Evolutionary conservation across 2,797 vertebrate species (phyloP).

Genomic region (Labroides dimidiatus): DNA sequence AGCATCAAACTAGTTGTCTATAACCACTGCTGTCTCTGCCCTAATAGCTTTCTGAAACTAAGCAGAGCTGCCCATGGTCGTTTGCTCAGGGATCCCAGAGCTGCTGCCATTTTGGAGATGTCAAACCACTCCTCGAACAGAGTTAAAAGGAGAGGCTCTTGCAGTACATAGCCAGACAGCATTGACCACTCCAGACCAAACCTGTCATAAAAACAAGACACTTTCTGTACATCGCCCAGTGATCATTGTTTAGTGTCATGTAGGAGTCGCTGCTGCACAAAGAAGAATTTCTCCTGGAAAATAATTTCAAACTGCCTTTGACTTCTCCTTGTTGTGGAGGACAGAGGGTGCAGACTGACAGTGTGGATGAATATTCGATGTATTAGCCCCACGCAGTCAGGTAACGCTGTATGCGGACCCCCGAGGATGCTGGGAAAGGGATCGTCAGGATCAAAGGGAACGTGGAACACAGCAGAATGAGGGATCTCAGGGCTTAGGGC

Average conservation of each 20-base stretch:
- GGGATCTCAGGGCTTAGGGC: conserved; percentile 81
- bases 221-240: neutral
- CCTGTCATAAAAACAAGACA: conserved; percentile 26
- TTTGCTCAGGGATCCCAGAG: conserved; percentile 28
- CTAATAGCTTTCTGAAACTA: conserved; percentile 16
- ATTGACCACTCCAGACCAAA: conserved; percentile 19
- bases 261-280: neutral
- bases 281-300: conserved; percentile 26
- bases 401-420: conserved; percentile 70
- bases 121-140: conserved; percentile 19
- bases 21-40: neutral
- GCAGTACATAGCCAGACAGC: conserved; percentile 16
- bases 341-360: conserved; percentile 46
- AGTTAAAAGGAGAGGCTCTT: conserved; percentile 23
- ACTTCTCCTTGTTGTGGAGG: conserved; percentile 60
- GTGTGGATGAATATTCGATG: conserved; percentile 73
- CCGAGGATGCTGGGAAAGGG: conserved; percentile 75
- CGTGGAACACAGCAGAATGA: conserved; percentile 77
- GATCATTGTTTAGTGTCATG: conserved; percentile 15
- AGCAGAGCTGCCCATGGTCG: conserved; percentile 5
- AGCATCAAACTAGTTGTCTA: too few species aligned
- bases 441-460: conserved; percentile 84
- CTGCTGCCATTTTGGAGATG: conserved; percentile 5
- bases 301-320: conserved; percentile 54
- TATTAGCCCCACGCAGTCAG: conserved; percentile 71